Base-by-base conservation (phyloP, 2,113 vertebrate genomes). In the Grus americana region DNA sequence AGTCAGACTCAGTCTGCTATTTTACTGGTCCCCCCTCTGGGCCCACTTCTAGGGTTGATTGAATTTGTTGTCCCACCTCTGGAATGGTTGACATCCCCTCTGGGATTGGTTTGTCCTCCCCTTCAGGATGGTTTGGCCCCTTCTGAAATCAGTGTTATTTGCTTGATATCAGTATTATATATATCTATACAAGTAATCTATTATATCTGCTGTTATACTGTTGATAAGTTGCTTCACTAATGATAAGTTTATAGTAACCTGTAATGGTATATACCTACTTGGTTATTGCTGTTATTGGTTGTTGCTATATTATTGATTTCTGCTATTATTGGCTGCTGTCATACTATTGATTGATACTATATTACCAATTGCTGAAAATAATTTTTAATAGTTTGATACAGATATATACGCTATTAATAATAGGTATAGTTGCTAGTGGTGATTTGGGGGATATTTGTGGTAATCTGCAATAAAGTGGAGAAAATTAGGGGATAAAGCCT, bases 31-130 rank as follows among this genome's bases (percentile, higher is more conserved):
- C 14, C 8, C 8, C 0, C 3, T 63, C 38, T 78, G 50, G 13
- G 1, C 6, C 14, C 1, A 5, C 13, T 50, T 70, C 63, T 42
- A 7, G 7, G 4, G 3, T 76, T 0, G 2, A 26, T 38, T 40
- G 5, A 23, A 5, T 32, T 68, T 34, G 9, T 6, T 42, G 40
- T 75, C 17, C 14, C 14, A 23, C 26, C 26, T n/a, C 12, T 46
- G 9, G 16, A 62, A 27, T 14, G 7, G 46, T 32, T 50, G 34
- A 71, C 20, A 27, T 3, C 8, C 6, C 6, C 12, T 61, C 26
- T 42, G 15, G 2, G 4, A 55, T 20, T 1, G 1, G 10, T 68
- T 74, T 55, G 11, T 38, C 19, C 15, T 50, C 9, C 5, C 3
- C 12, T 85, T 76, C 1, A 0, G 21, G 11, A 30, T 42, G 12